Conservation (phyloP, 2,888 invertebrate genomes). For the Rhagonycha lutea region DNA sequence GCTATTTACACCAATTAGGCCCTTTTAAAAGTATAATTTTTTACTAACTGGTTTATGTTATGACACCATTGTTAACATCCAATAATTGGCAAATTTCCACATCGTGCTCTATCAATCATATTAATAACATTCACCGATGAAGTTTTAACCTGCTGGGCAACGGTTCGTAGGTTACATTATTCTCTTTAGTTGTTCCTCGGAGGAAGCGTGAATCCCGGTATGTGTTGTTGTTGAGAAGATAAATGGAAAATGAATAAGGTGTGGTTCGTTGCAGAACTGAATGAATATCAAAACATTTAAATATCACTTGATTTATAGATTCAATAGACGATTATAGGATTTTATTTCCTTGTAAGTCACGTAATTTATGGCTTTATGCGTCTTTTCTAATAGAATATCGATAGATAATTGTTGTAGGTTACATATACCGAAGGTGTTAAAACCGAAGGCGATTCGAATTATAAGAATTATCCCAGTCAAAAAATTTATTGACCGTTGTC, state of each 20-base stretch:
- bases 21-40: neutral
- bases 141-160: conserved; percentile 4
- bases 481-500: neutral
- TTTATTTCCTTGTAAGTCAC: conserved; percentile 21
- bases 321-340: conserved; percentile 24
- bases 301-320: conserved; percentile 23
- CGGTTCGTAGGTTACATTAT: conserved; percentile 8
- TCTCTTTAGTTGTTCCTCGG: conserved; percentile 15
- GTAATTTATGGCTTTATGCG: conserved; percentile 28
- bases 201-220: conserved; percentile 27
- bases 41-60: neutral
- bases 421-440: conserved; percentile 22
- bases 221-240: conserved; percentile 27
- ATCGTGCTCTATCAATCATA: neutral
- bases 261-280: conserved; percentile 30
- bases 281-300: conserved; percentile 21
- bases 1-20: neutral
- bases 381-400: conserved; percentile 27
- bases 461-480: conserved; percentile 13
- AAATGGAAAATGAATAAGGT: conserved; percentile 38
- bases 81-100: neutral
- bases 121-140: conserved; percentile 2
- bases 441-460: conserved; percentile 23
- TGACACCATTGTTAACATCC: neutral
- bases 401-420: conserved; percentile 26